phyloP scores from a whole-genome alignment of 2,113 vertebrate species.

The Columbina picui region DNA sequence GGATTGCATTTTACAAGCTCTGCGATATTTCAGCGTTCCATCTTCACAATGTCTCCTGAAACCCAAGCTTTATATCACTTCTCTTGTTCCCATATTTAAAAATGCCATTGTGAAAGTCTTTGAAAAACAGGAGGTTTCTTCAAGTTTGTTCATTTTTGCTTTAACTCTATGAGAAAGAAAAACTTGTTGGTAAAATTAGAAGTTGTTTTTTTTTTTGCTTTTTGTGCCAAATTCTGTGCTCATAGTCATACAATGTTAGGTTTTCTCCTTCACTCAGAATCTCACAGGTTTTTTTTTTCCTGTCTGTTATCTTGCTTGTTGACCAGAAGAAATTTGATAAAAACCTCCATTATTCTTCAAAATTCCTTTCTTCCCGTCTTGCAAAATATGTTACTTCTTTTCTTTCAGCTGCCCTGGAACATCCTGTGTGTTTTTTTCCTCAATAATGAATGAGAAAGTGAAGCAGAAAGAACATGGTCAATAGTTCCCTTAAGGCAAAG shows the following conservation, averaged over 20 bases:
- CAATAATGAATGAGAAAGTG: not conserved
- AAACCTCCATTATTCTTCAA: not conserved
- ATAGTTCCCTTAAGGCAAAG: not conserved
- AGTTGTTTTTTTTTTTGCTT: not conserved
- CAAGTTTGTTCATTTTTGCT: not conserved
- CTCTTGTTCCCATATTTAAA: not conserved
- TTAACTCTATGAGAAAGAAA: not conserved
- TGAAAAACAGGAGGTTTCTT: not conserved
- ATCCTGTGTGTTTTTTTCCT: rapidly evolving
- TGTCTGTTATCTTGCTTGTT: not conserved
- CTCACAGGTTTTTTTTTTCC: not conserved
- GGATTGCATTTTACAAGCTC: not conserved
- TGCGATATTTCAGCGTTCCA: not conserved
- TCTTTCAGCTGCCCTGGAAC: not conserved
- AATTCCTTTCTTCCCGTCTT: not conserved
- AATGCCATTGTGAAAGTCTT: not conserved
- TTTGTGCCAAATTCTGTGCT: not conserved
- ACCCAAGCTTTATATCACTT: not conserved
- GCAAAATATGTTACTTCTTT: not conserved
- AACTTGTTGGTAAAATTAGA: not conserved
- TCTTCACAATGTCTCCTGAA: not conserved
- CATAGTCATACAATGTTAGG: not conserved
- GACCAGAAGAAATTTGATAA: not conserved
- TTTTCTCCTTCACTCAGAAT: not conserved
- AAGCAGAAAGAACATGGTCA: not conserved